A percentile compares a stretch with the other conserved stretches of the same genome.
phyloP scores from a whole-genome alignment of 2,113 vertebrate genomes.

The Limanda limanda region DNA sequence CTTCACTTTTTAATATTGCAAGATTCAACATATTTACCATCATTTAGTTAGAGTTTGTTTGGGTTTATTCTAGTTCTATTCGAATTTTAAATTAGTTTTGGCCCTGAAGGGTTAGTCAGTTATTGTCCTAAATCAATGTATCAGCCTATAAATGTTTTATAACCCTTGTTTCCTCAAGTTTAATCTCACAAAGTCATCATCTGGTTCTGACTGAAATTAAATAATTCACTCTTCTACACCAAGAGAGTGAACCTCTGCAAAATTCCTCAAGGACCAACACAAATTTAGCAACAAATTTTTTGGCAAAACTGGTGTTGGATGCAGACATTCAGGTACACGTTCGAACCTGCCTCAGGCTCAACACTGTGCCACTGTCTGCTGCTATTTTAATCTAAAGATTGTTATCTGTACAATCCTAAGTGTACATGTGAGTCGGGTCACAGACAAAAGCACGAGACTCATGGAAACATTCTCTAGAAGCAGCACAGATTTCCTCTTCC shows the following conservation, averaged over 20 bases:
- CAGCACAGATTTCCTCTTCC: slow-evolving; percentile 72
- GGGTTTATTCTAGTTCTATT: neutral
- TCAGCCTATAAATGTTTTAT: too few species aligned
- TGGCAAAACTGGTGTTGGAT: too few species aligned
- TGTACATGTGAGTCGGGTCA: slow-evolving; percentile 58
- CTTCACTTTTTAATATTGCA: too few species aligned
- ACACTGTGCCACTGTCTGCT: slow-evolving; percentile 76
- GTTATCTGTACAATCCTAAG: slow-evolving; percentile 70
- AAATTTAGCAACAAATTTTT: too few species aligned
- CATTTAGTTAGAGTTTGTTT: neutral
- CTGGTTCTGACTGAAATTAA: neutral
- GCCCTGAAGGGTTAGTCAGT: too few species aligned
- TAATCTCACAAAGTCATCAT: slow-evolving; percentile 28
- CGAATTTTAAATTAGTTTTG: neutral
- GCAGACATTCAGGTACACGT: too few species aligned
- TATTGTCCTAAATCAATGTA: too few species aligned
- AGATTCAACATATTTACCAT: too few species aligned
- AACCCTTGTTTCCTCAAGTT: too few species aligned
- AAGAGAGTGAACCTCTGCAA: neutral
- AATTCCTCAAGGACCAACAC: neutral
- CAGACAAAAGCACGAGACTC: slow-evolving; percentile 71
- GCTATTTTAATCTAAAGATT: slow-evolving; percentile 66
- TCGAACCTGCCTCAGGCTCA: slow-evolving; percentile 71
- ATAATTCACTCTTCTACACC: neutral
- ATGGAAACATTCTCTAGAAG: slow-evolving; percentile 75